A percentile compares a stretch with the other conserved stretches of the same genome.
Evolutionary conservation across 92 coral and sea anemone species (phyloP).

Genomic region (Epizoanthus fatuus): DNA sequence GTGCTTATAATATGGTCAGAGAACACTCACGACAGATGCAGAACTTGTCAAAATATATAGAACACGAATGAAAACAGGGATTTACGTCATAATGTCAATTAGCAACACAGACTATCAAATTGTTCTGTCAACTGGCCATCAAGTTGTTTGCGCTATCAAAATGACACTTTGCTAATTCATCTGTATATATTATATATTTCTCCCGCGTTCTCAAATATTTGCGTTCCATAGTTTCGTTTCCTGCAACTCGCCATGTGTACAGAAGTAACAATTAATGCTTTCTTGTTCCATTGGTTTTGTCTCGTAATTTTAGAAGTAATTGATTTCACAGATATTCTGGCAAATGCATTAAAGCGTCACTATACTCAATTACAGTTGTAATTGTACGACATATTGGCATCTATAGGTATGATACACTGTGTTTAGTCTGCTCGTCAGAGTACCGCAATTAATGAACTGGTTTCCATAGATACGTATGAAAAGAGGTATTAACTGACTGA

Average conservation of each 20-base stretch:
- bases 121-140: background rate
- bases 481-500: conserved; percentile 47
- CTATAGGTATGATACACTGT: background rate
- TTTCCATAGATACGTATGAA: conserved; percentile 51
- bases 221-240: background rate
- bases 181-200: background rate
- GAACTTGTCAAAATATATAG: no score
- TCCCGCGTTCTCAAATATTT: background rate
- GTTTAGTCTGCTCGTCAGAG: background rate
- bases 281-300: background rate
- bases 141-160: background rate
- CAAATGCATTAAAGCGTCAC: conserved; percentile 6
- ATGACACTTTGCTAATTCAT: conserved; percentile 6
- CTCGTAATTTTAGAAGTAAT: background rate
- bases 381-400: conserved; percentile 1
- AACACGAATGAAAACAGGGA: no score
- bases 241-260: background rate
- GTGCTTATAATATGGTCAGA: no score
- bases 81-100: no score
- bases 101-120: background rate
- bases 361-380: conserved; percentile 7
- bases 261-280: background rate
- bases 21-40: no score
- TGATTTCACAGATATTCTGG: background rate
- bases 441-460: background rate